Base-by-base conservation (phyloP, 2,113 vertebrate genomes). In the Elephantulus edwardii region DNA sequence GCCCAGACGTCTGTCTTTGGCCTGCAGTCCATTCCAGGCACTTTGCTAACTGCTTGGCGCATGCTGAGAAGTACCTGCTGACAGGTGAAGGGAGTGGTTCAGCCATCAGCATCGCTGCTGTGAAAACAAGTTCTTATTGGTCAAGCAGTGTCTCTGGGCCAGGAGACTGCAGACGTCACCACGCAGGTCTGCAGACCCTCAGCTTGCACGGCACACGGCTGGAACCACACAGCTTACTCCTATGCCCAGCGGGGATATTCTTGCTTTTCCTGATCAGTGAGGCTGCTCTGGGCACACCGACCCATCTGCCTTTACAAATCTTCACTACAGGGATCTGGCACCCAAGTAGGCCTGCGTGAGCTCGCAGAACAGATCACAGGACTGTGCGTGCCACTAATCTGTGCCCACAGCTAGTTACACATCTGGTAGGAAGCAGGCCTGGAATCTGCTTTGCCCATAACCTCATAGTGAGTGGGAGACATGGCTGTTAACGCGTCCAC, bases 1-100 rank as follows among this genome's bases (percentile, higher is more conserved):
- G n/a, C n/a, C n/a, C n/a, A n/a, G n/a, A 24, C 24, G 7, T 38
- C 60, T 26, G 19, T 0, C 2, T 2, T 0, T 1, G 2, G n/a
- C 8, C 17, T 64, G 5, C 64, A 22, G 19, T 16, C 42, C 11
- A 52, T 68, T 44, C n/a, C 78, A 38, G n/a, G 79, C 44, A 14
- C 28, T 24, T 56, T 56, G 8, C 54, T 56, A 22, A 56, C 17
- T 56, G 20, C 54, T 5, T 6, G 20, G 17, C 22, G 54, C 22
- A 22, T 19, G 54, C 54, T 56, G 12, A 50, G 48, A 50, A 50
- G 16, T 56, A 56, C 12, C 12, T 56, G 54, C 22, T 56, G 5
- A 19, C 54, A 56, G 54, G 54, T 24, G 20, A 56, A 56, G 54
- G 12, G 17, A 56, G 54, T 56, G 54, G 54, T 24, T 8, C 17